Percentiles rank a stretch among this genome's conserved stretches.
Evolutionary conservation across 2,113 vertebrate genomes (phyloP).

Genomic region (rabbit (Oryctolagus cuniculus)): DNA sequence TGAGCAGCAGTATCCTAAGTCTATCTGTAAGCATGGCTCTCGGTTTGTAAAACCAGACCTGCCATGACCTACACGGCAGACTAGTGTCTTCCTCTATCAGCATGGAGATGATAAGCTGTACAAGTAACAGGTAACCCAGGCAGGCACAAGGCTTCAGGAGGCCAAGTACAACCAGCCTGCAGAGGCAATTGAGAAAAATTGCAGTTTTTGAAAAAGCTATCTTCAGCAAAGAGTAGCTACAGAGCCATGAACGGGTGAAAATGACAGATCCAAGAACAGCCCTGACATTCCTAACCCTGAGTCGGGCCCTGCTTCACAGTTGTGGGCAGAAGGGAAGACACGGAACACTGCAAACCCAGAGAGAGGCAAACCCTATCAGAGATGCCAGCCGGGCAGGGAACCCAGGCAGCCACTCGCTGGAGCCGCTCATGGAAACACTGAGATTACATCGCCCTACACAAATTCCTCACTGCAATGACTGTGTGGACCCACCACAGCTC

Average conservation of each 20-base stretch:
- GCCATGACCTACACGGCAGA: slow-evolving; percentile 76
- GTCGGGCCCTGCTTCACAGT: background rate
- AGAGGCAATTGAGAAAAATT: slow-evolving; percentile 47
- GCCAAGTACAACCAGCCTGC: background rate
- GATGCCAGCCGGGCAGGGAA: background rate
- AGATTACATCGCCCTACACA: background rate
- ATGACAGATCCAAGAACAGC: background rate
- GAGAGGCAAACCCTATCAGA: background rate
- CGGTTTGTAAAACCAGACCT: slow-evolving; percentile 77
- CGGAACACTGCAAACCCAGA: background rate
- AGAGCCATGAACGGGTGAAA: background rate
- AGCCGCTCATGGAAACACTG: background rate
- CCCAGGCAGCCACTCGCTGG: background rate
- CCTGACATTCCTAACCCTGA: background rate
- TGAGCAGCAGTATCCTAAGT: slow-evolving; percentile 84
- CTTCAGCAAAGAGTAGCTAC: background rate
- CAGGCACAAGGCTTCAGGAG: slow-evolving; percentile 60
- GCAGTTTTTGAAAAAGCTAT: background rate
- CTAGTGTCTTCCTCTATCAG: slow-evolving; percentile 77
- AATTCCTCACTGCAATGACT: background rate
- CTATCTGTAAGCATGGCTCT: slow-evolving; percentile 85
- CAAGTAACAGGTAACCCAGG: slow-evolving; percentile 61
- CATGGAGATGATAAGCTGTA: slow-evolving; percentile 76
- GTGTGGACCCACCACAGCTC: background rate
- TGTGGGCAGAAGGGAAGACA: background rate